phyloP scores from a whole-genome alignment of 2,113 vertebrate species.

The Dunckerocampus dactyliophorus region DNA sequence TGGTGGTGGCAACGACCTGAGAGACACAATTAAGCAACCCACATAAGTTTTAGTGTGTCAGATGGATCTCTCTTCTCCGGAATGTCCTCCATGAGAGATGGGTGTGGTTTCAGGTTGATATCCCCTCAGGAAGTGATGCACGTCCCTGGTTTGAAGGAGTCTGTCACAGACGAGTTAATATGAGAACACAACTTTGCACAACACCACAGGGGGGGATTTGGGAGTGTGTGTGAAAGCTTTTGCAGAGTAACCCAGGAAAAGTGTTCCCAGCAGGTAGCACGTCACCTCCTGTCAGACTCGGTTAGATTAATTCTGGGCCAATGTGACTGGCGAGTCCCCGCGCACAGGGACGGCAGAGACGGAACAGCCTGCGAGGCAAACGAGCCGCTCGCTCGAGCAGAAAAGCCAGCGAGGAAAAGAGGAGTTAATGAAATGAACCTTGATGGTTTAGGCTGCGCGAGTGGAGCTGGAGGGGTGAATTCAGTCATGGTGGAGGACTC shows the following conservation, averaged over 20 bases:
- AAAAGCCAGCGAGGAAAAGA: slow-evolving; percentile 27
- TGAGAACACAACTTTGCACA: slow-evolving; percentile 19
- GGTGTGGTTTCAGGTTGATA: too few species aligned
- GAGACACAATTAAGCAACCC: background rate
- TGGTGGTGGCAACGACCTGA: slow-evolving; percentile 17
- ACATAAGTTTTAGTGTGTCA: background rate
- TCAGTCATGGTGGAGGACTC: slow-evolving; percentile 28
- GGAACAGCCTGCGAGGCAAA: slow-evolving; percentile 52
- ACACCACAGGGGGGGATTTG: slow-evolving; percentile 13
- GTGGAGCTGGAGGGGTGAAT: slow-evolving; percentile 22
- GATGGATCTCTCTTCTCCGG: too few species aligned
- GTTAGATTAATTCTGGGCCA: slow-evolving; percentile 45
- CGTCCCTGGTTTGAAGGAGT: slow-evolving; percentile 1
- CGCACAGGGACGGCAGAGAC: slow-evolving; percentile 19
- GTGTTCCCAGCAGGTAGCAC: slow-evolving; percentile 49
- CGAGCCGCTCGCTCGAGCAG: slow-evolving; percentile 34
- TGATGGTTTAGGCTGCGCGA: slow-evolving; percentile 23
- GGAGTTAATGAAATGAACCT: slow-evolving; percentile 18
- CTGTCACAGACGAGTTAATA: slow-evolving; percentile 14
- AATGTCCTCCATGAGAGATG: too few species aligned
- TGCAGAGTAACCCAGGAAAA: slow-evolving; percentile 22
- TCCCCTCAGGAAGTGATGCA: too few species aligned
- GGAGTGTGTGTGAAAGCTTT: slow-evolving; percentile 26
- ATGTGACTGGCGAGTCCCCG: slow-evolving; percentile 44
- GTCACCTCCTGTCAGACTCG: slow-evolving; percentile 49